Evolutionary conservation across 1,140 invertebrate species (phyloP), one percentile per base, ranked within the genome.

Genomic region (Trinorchestia longiramus): DNA sequence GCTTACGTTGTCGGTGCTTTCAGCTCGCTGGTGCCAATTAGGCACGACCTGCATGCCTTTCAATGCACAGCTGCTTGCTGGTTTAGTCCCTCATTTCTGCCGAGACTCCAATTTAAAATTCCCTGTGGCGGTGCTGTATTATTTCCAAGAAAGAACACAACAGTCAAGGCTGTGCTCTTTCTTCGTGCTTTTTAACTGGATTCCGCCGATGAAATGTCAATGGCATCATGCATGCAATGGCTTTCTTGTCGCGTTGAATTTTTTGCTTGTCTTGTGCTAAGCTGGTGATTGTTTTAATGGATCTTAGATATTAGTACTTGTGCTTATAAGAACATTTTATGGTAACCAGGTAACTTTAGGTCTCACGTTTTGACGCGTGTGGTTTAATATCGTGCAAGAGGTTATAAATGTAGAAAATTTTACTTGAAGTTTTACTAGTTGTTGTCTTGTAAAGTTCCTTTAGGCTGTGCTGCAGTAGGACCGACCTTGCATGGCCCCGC

Each of bases 61-160:
- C 43, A 19, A 90, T 90, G n/a, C 41, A 90, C 8, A n/a, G n/a
- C n/a, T 90, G 88, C 88, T 90, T 42, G 41, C n/a, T 43, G 88
- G 88, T 90, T 90, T 90, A 41, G 41, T 36, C 11, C 43, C 11
- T 77, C 62, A 36, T 36, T 90, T 41, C n/a, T 90, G 41, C 43
- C 23, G 28, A 41, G 43, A 36, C 11, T 43, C 88, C 88, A 90
- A 90, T 90, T 90, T 90, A 90, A 42, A 90, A 41, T 43, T 41
- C 41, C 88, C 88, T 90, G 88, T 36, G 88, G 88, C 88, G 88
- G 88, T 41, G 88, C 88, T 90, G 88, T 90, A 41, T 41, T 90
- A 77, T 90, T 43, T 90, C 41, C 62, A 77, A 77, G 62, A 77
- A 77, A 77, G 62, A 77, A 77, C 62, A 36, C 3, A 77, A 77